These are phyloP conservation scores for Euura lappo DNA, from an alignment of 1,140 invertebrate species.

Conservation along the genomic window DNA sequence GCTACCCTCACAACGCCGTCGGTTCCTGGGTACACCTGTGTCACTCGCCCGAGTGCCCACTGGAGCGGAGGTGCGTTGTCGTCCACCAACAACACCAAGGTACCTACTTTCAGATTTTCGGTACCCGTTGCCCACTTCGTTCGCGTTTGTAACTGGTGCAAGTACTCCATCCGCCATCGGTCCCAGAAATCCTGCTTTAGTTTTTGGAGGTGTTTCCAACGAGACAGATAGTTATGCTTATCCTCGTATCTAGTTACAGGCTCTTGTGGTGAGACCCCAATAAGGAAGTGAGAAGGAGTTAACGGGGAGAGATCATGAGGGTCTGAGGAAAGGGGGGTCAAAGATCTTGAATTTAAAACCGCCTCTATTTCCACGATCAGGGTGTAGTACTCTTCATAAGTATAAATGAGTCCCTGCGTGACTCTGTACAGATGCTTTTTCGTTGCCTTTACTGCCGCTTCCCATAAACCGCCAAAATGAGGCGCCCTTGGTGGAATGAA, in stretches of 20 bases:
- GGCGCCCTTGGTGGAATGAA: constrained; percentile 49
- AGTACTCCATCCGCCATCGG: constrained; percentile 34
- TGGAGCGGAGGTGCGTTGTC: constrained; percentile 13
- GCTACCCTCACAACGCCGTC: constrained; percentile 16
- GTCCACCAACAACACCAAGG: constrained; percentile 19
- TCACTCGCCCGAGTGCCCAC: constrained; percentile 19
- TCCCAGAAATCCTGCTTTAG: constrained; percentile 34
- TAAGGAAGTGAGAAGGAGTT: constrained; percentile 22
- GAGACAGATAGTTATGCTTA: constrained; percentile 20
- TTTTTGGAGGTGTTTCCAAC: constrained; percentile 33
- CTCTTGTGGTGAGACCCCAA: constrained; percentile 15
- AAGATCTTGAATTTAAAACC: constrained; percentile 32
- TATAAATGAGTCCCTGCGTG: constrained; percentile 19
- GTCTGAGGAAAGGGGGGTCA: constrained; percentile 23
- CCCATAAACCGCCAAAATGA: constrained; percentile 54
- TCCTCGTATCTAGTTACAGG: constrained; percentile 17
- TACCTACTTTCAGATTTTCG: constrained; percentile 12
- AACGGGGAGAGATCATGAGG: constrained; percentile 19
- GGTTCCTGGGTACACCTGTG: constrained; percentile 19
- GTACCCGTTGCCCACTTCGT: constrained; percentile 19
- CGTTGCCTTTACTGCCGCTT: constrained; percentile 44
- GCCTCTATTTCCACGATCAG: constrained; percentile 19
- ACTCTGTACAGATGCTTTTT: constrained; percentile 39
- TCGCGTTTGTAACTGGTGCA: constrained; percentile 22
- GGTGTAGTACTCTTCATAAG: constrained; percentile 14